Conservation (phyloP, 2,888 invertebrate genomes). For the Pachycephus smyrnensis region DNA sequence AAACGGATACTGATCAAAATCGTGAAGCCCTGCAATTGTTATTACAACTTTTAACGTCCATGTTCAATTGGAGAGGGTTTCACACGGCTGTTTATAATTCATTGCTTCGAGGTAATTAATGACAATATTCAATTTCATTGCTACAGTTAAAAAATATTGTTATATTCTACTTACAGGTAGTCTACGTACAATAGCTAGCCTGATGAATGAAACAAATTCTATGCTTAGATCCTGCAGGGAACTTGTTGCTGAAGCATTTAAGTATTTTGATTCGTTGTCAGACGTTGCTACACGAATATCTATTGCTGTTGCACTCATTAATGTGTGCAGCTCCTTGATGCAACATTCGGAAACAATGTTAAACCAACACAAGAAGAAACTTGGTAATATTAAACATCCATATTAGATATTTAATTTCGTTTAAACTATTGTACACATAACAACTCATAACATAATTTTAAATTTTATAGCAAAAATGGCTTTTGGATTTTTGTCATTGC, state of each 20-base stretch:
- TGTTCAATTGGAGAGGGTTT: constrained; percentile 76
- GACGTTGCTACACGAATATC: constrained; percentile 61
- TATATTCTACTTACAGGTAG: constrained; percentile 45
- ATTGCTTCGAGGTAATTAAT: constrained; percentile 54
- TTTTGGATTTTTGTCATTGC: constrained; percentile 51
- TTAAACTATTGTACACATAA: neutral
- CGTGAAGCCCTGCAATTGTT: constrained; percentile 70
- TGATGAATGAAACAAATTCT: constrained; percentile 47
- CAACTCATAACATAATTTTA: neutral
- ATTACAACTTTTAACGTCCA: constrained; percentile 70
- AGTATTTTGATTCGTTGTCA: constrained; percentile 60
- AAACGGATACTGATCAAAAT: constrained; percentile 44
- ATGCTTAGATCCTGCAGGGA: constrained; percentile 55
- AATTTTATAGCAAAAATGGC: constrained; percentile 53
- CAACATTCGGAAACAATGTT: constrained; percentile 55
- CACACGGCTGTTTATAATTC: constrained; percentile 63
- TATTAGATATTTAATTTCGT: neutral
- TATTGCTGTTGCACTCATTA: constrained; percentile 56
- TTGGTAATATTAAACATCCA: constrained; percentile 44
- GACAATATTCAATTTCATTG: constrained; percentile 15
- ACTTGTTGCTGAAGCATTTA: constrained; percentile 60
- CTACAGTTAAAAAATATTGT: constrained; percentile 1
- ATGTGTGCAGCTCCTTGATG: constrained; percentile 57
- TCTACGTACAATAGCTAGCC: constrained; percentile 54
- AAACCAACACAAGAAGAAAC: constrained; percentile 48